Conservation (phyloP, 2,113 vertebrate species). For the Solea solea region DNA sequence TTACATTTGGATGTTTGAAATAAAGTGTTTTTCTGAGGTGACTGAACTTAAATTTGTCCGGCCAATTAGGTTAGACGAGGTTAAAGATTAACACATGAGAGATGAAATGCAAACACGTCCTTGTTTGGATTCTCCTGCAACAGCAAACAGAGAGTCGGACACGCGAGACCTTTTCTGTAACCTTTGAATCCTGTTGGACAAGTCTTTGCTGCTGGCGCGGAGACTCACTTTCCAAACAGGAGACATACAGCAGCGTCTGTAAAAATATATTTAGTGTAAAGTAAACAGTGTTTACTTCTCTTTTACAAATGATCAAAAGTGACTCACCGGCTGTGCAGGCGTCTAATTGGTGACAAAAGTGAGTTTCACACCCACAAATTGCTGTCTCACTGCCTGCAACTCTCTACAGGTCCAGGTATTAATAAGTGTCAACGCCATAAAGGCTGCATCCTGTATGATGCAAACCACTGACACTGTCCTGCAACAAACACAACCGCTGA, state of each 20-base stretch:
- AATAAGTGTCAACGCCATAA: slow-evolving; percentile 38
- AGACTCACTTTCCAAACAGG: slow-evolving; percentile 12
- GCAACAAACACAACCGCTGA: slow-evolving; percentile 20
- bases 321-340: neutral
- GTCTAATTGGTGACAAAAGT: slow-evolving; percentile 60
- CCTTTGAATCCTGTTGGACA: slow-evolving; percentile 15
- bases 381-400: slow-evolving; percentile 22
- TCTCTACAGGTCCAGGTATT: slow-evolving; percentile 24
- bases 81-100: slow-evolving; percentile 9
- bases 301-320: slow-evolving; percentile 14
- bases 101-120: neutral
- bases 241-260: slow-evolving; percentile 3
- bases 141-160: slow-evolving; percentile 14
- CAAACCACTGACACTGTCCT: slow-evolving; percentile 30
- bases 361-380: slow-evolving; percentile 25
- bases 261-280: slow-evolving; percentile 6
- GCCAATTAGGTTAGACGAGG: slow-evolving; percentile 3
- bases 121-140: neutral
- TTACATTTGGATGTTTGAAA: slow-evolving; percentile 28
- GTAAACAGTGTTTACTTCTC: slow-evolving; percentile 12
- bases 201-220: slow-evolving; percentile 2
- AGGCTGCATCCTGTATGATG: slow-evolving; percentile 45
- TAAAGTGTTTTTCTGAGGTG: slow-evolving; percentile 15
- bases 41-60: slow-evolving; percentile 36
- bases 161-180: slow-evolving; percentile 1